Base-by-base conservation (phyloP, 2,113 vertebrate species). In the Hyaena hyaena region DNA sequence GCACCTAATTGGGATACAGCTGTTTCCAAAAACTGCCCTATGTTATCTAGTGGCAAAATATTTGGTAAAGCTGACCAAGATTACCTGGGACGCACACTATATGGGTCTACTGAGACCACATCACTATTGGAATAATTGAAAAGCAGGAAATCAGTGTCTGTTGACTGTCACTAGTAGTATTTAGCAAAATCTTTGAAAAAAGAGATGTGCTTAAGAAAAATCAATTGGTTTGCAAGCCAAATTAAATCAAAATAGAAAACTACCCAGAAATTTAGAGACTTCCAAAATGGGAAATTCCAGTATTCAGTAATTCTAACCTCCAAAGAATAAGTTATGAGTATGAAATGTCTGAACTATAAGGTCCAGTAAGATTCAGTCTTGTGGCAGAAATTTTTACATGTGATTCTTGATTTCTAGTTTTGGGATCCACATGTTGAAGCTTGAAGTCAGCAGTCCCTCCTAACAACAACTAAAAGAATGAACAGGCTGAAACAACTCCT, bases 131-230 rank as follows among this genome's bases (percentile, higher is more conserved):
- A 79, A 45, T 61, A 74, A 68, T 24, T 83, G 39, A 80, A 65
- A 68, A 83, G 45, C 11, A 91, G 39, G 73, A 87, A 45, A 24
- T 43, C 65, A 91, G 80, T 53, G 11, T 31, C 85, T 88, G 79
- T 76, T 95, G 61, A 82, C n/a, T 95, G 10, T n/a, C 87, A 66
- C 17, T 76, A 17, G 9, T 87, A 93, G 28, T 43, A 83, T 74
- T 96, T 95, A 90, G 63, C 16, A 93, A 91, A 79, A 91, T 84
- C 43, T 96, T 88, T 74, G 24, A 90, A 83, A 92, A 68, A 79
- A 35, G 24, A 85, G 15, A 89, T 63, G 6, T 6, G 93, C 12
- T 92, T 79, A 58, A 65, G 26, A 79, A 50, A 74, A 58, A 53
- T 68, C 4, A 71, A 7, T 15, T 80, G 7, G 7, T 68, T 66